Evolutionary conservation across 2,113 vertebrate species (phyloP).

Genomic region (Prietella phreatophila): DNA sequence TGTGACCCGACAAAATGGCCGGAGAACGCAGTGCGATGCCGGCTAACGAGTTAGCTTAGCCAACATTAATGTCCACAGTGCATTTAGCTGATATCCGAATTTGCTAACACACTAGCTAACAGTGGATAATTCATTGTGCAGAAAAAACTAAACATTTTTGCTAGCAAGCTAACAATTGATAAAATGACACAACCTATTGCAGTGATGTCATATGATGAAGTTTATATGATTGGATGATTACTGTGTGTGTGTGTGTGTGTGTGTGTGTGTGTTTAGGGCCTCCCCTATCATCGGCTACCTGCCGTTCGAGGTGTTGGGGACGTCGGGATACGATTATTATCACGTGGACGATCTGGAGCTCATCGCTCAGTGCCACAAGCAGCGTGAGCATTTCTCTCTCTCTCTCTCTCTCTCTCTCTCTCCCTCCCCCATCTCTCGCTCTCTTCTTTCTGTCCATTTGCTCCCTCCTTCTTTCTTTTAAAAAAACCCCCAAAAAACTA

Average conservation of each 20-base stretch:
- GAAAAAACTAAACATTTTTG: background rate
- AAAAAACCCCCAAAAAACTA: too few species aligned
- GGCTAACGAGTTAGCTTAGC: background rate
- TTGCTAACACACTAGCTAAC: background rate
- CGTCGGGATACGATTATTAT: conserved; percentile 88
- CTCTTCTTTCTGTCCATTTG: background rate
- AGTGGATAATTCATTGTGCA: background rate
- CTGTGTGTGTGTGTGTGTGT: background rate
- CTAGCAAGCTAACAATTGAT: too few species aligned
- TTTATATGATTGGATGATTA: background rate
- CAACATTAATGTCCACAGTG: background rate
- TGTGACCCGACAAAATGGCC: too few species aligned
- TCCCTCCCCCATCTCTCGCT: background rate
- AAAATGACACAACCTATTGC: background rate
- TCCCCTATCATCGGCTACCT: conserved; percentile 86
- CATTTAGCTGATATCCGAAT: background rate
- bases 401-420: background rate
- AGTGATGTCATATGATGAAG: background rate
- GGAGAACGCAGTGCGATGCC: background rate
- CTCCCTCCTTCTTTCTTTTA: too few species aligned
- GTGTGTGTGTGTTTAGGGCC: conserved; percentile 68
- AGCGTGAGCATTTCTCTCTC: conserved; percentile 69
- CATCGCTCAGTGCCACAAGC: conserved; percentile 86
- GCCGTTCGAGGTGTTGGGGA: conserved; percentile 87
- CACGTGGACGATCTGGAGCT: conserved; percentile 86